phyloP scores from a whole-genome alignment of 1,140 invertebrate genomes.

The Drosophila burlai region DNA sequence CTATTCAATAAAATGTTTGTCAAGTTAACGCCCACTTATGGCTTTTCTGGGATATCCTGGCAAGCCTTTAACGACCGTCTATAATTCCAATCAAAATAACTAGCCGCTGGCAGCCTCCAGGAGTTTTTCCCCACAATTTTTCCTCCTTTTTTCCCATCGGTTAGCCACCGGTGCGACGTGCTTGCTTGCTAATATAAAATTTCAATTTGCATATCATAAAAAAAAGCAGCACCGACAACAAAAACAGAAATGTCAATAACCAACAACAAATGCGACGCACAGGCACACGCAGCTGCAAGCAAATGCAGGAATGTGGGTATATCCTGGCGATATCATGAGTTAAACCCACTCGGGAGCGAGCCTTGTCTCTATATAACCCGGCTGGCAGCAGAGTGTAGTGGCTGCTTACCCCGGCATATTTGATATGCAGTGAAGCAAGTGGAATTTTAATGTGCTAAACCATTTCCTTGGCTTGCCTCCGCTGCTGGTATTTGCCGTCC shows the following conservation, averaged over 20 bases:
- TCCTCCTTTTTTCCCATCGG: constrained; percentile 37
- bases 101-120: constrained; percentile 48
- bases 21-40: constrained; percentile 13
- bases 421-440: constrained; percentile 81
- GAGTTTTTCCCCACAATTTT: constrained; percentile 3
- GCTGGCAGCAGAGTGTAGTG: constrained; percentile 4
- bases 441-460: constrained; percentile 83
- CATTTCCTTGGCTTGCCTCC: constrained; percentile 65
- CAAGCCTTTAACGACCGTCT: constrained; percentile 40
- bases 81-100: constrained; percentile 79
- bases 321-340: constrained; percentile 37
- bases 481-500: constrained; percentile 40
- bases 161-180: constrained; percentile 36
- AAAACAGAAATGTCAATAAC: constrained; percentile 64
- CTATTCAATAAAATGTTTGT: background rate
- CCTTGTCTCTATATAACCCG: constrained; percentile 24
- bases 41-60: background rate
- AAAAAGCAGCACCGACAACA: background rate
- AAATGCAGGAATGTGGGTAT: constrained; percentile 21
- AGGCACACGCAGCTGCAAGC: constrained; percentile 36
- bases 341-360: constrained; percentile 47
- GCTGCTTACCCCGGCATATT: constrained; percentile 68
- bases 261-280: constrained; percentile 66
- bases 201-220: constrained; percentile 82
- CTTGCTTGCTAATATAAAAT: constrained; percentile 76